Evolutionary conservation across 1,140 invertebrate species (phyloP), one percentile per base, ranked within the genome.

Genomic region (Phthorimaea operculella): DNA sequence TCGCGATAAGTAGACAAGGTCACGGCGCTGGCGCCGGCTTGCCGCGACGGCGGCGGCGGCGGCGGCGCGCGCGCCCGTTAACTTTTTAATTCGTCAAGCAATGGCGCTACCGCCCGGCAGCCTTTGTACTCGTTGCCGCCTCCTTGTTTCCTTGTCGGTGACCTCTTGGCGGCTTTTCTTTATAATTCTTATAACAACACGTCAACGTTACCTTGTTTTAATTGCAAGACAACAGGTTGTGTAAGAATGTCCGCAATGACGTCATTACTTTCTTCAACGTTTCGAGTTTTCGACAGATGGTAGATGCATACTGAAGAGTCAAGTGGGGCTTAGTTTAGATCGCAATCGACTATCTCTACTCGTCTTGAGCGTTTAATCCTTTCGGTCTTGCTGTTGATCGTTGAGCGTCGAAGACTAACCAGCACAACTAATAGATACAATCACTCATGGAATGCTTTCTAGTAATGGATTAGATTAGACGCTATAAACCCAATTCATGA

Each of bases 1-100:
- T 69, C 60, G 77, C 74, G 76, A 79, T 77, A 79, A 79, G 64
- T 71, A 79, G 74, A 76, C 80, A 81, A 83, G 80, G 79, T 83
- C 79, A 77, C 69, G 79, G 67, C 78, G 81, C 74, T 70, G 81
- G 79, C 79, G 79, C 81, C 79, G 72, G 57, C 60, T 17, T 61
- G 82, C 72, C 79, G 78, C 78, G 73, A 70, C 87, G 78, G 66
- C 77, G 76, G 64, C 21, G 21, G 64, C 21, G 21, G 21, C 21
- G 21, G 21, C 21, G 21, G 21, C 75, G 74, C 79, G 70, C 74
- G 70, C 76, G 60, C 63, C 70, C 71, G 70, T 76, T 77, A 76
- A 77, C 74, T 77, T 79, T 79, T 82, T 78, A 78, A 79, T 82
- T 79, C 72, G 66, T 68, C 68, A 72, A 62, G 66, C 78, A 64